These are phyloP conservation scores for Sarcophaga rosellei DNA, from an alignment of 2,888 invertebrate species.

Conservation along the genomic window DNA sequence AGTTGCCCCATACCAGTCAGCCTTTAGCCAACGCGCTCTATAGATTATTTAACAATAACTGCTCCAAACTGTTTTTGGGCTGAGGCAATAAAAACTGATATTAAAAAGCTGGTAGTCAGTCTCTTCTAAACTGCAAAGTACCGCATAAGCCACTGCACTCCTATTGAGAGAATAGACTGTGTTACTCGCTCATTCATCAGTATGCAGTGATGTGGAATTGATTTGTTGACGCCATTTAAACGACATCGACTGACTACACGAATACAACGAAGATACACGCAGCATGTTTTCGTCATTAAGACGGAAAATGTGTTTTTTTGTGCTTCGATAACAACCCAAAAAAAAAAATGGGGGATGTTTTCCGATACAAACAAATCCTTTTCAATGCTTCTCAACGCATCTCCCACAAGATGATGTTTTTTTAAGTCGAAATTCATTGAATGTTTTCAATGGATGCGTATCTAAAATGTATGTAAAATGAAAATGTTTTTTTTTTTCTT, in stretches of 20 bases:
- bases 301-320: background rate
- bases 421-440: conserved; percentile 61
- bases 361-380: conserved; percentile 9
- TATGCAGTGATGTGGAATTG: conserved; percentile 69
- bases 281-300: conserved; percentile 56
- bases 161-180: too few relatives aligned
- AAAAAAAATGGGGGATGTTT: conserved; percentile 46
- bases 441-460: conserved; percentile 66
- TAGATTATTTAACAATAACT: conserved; percentile 35
- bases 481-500: conserved; percentile 48
- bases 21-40: background rate
- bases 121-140: background rate
- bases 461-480: conserved; percentile 65
- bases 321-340: background rate
- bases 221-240: conserved; percentile 70
- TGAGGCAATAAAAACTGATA: conserved; percentile 39
- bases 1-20: conserved; percentile 20
- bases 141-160: conserved; percentile 13
- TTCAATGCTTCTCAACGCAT: background rate
- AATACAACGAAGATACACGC: conserved; percentile 31
- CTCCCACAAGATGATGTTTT: conserved; percentile 32
- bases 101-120: conserved; percentile 27
- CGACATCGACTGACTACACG: conserved; percentile 44
- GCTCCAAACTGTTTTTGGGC: conserved; percentile 22
- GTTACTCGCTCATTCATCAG: conserved; percentile 65